These are phyloP conservation scores for Fulica atra DNA, from an alignment of 2,113 vertebrate species.

Conservation along the genomic window DNA sequence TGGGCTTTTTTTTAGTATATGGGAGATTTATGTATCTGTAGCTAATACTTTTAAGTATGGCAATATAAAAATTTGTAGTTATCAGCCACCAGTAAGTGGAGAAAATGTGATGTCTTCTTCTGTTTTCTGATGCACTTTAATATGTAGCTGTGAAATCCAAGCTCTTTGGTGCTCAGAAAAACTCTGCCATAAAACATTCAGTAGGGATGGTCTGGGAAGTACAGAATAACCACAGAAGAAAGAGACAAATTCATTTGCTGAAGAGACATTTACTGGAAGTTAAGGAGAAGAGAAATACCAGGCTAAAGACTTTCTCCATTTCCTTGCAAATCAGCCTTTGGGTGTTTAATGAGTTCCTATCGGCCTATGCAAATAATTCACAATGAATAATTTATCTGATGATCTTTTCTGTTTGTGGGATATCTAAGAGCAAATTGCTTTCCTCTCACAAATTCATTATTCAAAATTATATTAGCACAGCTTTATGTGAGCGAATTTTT, in stretches of 20 bases:
- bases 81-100: conserved; percentile 10
- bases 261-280: neutral
- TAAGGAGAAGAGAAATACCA: neutral
- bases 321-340: neutral
- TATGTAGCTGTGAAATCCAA: conserved; percentile 19
- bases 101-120: conserved; percentile 21
- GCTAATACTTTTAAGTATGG: conserved; percentile 52
- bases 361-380: conserved; percentile 31
- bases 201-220: neutral
- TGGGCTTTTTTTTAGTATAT: neutral
- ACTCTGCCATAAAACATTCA: conserved; percentile 8
- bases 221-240: neutral
- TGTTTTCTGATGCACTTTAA: conserved; percentile 32
- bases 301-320: neutral
- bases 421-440: conserved; percentile 33
- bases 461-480: conserved; percentile 13
- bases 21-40: conserved; percentile 47
- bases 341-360: conserved; percentile 16
- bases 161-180: neutral
- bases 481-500: neutral
- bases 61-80: conserved; percentile 46
- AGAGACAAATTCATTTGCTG: conserved; percentile 1
- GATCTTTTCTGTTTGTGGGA: conserved; percentile 31
- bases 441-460: conserved; percentile 28
- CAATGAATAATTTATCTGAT: conserved; percentile 62